Base-by-base conservation (phyloP, 2,888 invertebrate species). In the Cheilosia vernalis region DNA sequence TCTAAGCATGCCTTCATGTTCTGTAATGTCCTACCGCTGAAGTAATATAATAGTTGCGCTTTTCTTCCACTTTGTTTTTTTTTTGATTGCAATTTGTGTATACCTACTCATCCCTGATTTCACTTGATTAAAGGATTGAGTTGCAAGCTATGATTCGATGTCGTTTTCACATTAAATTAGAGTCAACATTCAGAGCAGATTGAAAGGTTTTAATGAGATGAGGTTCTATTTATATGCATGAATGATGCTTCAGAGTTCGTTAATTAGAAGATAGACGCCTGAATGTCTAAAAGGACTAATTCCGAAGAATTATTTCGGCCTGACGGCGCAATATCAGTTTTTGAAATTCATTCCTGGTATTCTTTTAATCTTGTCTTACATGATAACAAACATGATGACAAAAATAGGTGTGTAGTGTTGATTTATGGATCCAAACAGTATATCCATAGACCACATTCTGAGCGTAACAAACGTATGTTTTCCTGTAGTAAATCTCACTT, bases 91-190 rank as follows among this genome's bases (percentile, higher is more conserved):
- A 9, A 7, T 55, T 27, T 40, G 15, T 66, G 17, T 55, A 33
- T 37, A 33, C 30, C 17, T 55, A 17, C 37, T 63, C 63, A 73
- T 73, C 51, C 24, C 73, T 40, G 51, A 37, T 47, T 47, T 44
- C 44, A 53, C 15, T 44, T 61, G 53, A 61, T 77, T 77, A 61
- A 69, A 61, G 69, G 61, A 30, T 63, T 69, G 30, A 66, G 56
- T 49, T 49, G 37, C 37, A 49, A 55, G 49, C 63, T 19, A 47
- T 10, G 56, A 42, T 67, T 60, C n/a, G 63, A 63, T 44, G 67
- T 72, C 47, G 60, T 77, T 44, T 67, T 60, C 33, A 61, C 27
- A 49, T 78, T 55, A 63, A 79, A 73, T 79, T 79, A 63, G 55
- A 79, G 78, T 56, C 61, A 49, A 78, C 21, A 72, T 60, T 72